A percentile compares a stretch with the other conserved stretches of the same genome.
Conservation (phyloP, 2,113 vertebrate genomes). For the Lycocorax pyrrhopterus region DNA sequence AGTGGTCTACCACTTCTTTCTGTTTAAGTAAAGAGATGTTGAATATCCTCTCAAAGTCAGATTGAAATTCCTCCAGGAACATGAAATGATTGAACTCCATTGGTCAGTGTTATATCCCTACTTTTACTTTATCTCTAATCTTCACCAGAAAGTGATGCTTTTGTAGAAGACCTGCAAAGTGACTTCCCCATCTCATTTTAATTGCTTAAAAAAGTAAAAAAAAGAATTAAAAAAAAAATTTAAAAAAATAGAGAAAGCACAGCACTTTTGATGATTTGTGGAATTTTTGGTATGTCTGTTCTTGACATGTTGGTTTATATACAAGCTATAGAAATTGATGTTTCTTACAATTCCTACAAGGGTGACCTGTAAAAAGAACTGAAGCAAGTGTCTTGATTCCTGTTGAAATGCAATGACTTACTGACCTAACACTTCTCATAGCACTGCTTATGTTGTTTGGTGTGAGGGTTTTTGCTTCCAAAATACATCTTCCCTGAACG, state of each 20-base stretch:
- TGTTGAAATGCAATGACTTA: slow-evolving; percentile 55
- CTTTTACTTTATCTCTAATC: slow-evolving; percentile 65
- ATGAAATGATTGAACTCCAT: slow-evolving; percentile 52
- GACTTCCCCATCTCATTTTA: slow-evolving; percentile 64
- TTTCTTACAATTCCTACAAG: slow-evolving; percentile 63
- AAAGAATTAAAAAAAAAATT: not conserved
- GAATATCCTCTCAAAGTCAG: slow-evolving; percentile 73
- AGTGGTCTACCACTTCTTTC: slow-evolving; percentile 82
- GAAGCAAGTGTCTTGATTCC: slow-evolving; percentile 56
- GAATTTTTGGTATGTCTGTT: slow-evolving; percentile 65
- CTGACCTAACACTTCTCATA: slow-evolving; percentile 54
- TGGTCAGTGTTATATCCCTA: slow-evolving; percentile 66
- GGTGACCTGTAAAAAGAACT: slow-evolving; percentile 45
- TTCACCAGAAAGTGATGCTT: slow-evolving; percentile 61
- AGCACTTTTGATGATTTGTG: slow-evolving; percentile 75
- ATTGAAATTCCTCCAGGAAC: slow-evolving; percentile 69
- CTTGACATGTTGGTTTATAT: slow-evolving; percentile 70
- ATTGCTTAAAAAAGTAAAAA: slow-evolving; percentile 21
- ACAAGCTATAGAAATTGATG: slow-evolving; percentile 60
- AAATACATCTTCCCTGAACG: slow-evolving; percentile 53
- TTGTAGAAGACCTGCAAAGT: slow-evolving; percentile 64
- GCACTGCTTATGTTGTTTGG: slow-evolving; percentile 57
- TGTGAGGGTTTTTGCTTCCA: slow-evolving; percentile 67
- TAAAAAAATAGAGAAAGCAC: slow-evolving; percentile 67
- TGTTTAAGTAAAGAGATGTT: slow-evolving; percentile 76